Conservation (phyloP, 2,797 vertebrate species). For the Dryobates pubescens region DNA sequence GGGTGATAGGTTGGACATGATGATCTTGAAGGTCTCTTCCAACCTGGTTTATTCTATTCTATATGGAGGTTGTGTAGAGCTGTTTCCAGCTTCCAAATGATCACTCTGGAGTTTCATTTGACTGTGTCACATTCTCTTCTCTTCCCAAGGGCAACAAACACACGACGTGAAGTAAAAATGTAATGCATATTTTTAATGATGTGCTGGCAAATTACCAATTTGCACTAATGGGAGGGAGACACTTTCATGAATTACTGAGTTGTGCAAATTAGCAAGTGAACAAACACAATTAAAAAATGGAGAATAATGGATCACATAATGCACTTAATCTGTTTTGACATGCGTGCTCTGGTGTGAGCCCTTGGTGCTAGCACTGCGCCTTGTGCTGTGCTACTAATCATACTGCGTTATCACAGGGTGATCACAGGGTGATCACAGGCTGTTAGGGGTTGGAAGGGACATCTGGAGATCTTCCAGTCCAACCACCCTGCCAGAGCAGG, state of each 20-base stretch:
- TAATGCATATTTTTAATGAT: background rate
- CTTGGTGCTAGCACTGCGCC: background rate
- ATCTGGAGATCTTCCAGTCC: too few relatives aligned
- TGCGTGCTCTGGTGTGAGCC: background rate
- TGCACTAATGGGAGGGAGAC: background rate
- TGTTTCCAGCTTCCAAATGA: background rate
- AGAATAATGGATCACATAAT: background rate
- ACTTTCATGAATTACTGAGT: slow-evolving; percentile 3
- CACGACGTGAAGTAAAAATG: background rate
- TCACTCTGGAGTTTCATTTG: background rate
- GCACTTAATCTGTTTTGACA: background rate
- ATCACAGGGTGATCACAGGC: too few relatives aligned
- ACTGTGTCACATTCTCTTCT: background rate
- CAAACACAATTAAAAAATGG: background rate
- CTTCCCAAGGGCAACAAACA: background rate
- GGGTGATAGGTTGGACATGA: too few relatives aligned
- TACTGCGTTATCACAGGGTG: background rate
- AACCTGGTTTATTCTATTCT: too few relatives aligned
- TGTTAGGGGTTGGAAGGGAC: too few relatives aligned
- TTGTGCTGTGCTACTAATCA: background rate
- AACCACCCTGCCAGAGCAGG: too few relatives aligned
- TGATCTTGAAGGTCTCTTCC: too few relatives aligned
- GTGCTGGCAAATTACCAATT: slow-evolving; percentile 20
- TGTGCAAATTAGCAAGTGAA: slow-evolving; percentile 1
- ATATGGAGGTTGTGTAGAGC: background rate